phyloP scores from a whole-genome alignment of 2,113 vertebrate genomes.

The Euleptes europaea region DNA sequence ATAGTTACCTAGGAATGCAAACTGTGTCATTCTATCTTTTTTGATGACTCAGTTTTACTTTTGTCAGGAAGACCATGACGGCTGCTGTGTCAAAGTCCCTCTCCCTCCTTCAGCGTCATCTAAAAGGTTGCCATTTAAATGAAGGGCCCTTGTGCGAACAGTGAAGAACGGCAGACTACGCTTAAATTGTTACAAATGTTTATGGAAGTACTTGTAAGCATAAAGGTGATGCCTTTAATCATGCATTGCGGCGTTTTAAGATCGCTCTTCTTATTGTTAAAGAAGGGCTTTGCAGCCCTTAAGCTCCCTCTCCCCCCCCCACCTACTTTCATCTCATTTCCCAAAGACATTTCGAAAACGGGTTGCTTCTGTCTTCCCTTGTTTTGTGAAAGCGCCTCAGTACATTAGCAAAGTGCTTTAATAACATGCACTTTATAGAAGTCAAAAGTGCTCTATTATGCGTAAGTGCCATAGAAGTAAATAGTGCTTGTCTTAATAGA shows the following conservation, averaged over 20 bases:
- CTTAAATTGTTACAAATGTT: constrained; percentile 63
- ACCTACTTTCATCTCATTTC: constrained; percentile 68
- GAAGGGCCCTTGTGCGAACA: constrained; percentile 59
- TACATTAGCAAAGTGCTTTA: constrained; percentile 67
- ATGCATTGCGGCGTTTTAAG: constrained; percentile 49
- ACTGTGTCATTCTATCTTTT: constrained; percentile 45
- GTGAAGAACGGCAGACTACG: constrained; percentile 64
- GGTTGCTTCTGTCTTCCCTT: constrained; percentile 60
- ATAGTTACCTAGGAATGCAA: constrained; percentile 39
- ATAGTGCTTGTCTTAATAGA: constrained; percentile 68
- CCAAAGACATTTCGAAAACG: constrained; percentile 64
- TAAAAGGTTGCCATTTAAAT: constrained; percentile 57
- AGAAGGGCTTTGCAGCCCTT: constrained; percentile 46
- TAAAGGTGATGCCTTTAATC: constrained; percentile 65
- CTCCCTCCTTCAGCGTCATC: constrained; percentile 52
- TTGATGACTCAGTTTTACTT: constrained; percentile 53
- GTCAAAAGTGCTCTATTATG: constrained; percentile 65
- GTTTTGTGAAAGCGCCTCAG: constrained; percentile 60
- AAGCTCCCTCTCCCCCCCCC: constrained; percentile 32
- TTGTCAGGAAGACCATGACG: constrained; percentile 56
- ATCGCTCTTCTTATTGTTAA: constrained; percentile 63
- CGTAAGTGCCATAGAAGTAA: constrained; percentile 58
- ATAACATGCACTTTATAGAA: constrained; percentile 42
- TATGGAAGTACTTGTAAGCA: constrained; percentile 65
- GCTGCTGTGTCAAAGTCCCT: constrained; percentile 50